Percentiles rank a stretch among this genome's conserved stretches.
phyloP scores from a whole-genome alignment of 2,113 vertebrate species.

The Tursiops truncatus region DNA sequence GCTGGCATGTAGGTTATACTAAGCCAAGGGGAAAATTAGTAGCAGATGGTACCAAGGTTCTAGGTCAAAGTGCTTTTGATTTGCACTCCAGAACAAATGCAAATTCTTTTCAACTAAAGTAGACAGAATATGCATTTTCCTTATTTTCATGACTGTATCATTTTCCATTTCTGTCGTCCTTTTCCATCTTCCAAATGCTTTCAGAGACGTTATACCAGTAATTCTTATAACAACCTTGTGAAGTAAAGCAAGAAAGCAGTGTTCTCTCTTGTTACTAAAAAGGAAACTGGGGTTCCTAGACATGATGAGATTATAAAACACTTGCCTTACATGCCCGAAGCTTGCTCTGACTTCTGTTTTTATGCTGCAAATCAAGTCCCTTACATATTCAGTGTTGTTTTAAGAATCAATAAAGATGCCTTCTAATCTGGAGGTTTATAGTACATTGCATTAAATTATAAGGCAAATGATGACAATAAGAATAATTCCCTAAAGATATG shows the following conservation, averaged over 20 bases:
- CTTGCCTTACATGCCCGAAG: neutral
- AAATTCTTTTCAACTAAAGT: slow-evolving; percentile 17
- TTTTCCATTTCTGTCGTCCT: neutral
- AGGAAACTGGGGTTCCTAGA: neutral
- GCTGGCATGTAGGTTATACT: neutral
- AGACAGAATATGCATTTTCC: neutral
- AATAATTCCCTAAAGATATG: neutral
- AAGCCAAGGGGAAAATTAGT: neutral
- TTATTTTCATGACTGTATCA: neutral
- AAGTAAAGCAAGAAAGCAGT: neutral
- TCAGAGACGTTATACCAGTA: neutral
- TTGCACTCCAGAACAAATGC: slow-evolving; percentile 8
- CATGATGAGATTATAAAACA: neutral
- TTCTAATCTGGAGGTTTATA: neutral
- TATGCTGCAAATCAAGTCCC: neutral
- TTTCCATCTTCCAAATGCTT: neutral
- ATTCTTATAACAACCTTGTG: neutral
- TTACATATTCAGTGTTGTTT: neutral
- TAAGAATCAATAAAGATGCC: neutral
- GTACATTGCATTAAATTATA: neutral
- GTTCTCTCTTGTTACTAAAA: neutral
- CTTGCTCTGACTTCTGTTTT: neutral
- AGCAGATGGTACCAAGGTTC: slow-evolving; percentile 47
- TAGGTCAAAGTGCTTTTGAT: slow-evolving; percentile 35
- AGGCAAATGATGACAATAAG: neutral